Evolutionary conservation across 92 coral and sea anemone genomes (phyloP).

Genomic region (Paramuricea clavata): DNA sequence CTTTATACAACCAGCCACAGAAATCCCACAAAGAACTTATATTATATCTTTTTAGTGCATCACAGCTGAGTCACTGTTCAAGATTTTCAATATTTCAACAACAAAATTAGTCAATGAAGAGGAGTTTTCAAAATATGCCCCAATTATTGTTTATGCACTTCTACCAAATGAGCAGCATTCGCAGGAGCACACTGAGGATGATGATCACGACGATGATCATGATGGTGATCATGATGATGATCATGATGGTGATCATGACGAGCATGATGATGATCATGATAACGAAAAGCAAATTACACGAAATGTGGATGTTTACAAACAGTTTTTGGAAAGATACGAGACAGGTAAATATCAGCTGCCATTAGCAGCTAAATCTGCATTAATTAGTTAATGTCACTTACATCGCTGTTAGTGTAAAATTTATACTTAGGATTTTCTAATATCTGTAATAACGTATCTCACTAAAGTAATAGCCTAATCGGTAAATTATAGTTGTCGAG

Average conservation of each 20-base stretch:
- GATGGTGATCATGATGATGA: conserved; percentile 3
- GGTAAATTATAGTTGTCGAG: too few relatives aligned
- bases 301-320: conserved; percentile 22
- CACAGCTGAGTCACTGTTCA: conserved; percentile 18
- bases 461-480: too few relatives aligned
- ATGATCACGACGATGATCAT: conserved; percentile 6
- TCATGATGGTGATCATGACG: conserved; percentile 10
- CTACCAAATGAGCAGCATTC: conserved; percentile 15
- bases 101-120: neutral
- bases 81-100: conserved; percentile 27
- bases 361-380: too few relatives aligned
- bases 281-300: neutral
- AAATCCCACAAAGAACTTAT: too few relatives aligned
- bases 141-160: conserved; percentile 21
- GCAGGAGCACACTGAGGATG: neutral
- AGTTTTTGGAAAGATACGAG: conserved; percentile 29
- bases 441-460: too few relatives aligned
- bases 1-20: too few relatives aligned
- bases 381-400: too few relatives aligned
- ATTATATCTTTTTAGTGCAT: conserved; percentile 13
- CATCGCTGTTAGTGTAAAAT: too few relatives aligned
- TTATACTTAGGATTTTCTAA: too few relatives aligned
- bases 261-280: conserved; percentile 19
- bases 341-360: neutral
- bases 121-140: conserved; percentile 23